Base-by-base conservation (phyloP, 2,888 invertebrate genomes). In the Heteropelma amictum region DNA sequence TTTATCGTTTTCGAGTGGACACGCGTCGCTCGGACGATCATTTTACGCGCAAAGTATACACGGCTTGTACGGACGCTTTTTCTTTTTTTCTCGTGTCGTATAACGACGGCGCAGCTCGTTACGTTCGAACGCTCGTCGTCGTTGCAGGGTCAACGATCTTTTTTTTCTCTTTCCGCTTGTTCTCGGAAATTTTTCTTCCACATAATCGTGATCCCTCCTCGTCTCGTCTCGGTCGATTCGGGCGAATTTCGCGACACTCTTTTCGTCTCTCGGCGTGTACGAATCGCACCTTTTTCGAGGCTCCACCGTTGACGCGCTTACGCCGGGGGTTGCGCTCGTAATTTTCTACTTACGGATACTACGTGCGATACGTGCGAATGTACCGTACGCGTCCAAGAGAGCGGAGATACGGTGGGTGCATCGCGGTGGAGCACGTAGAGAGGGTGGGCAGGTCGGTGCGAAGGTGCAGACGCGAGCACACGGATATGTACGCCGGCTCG, bases 371-470 rank as follows among this genome's bases (percentile, higher is more conserved):
- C 14, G 14, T n/a, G 64, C 74, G 76, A 67, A 70, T 78, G 64
- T 51, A 63, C 65, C 45, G 64, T 76, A 78, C 79, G 84, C 79
- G 84, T 83, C 82, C 68, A 58, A 77, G 74, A n/a, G n/a, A 80
- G 83, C 85, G 88, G 88, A 88, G 85, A 88, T 81, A 89, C 87
- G 87, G 86, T 89, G 88, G 87, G 85, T 89, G 86, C 83, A 73
- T 77, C 81, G 67, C 28, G 58, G 26, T 14, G 26, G 42, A 42
- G 12, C 26, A 17, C 78, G 79, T 12, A 79, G 79, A 70, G 38
- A 58, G 58, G 67, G 64, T 70, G 63, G 23, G 10, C 3, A 26
- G 5, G 49, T 10, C 14, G 12, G 45, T n/a, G 33, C 77, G 80
- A 71, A 54, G 65, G 42, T 74, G 79, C 83, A 83, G 82, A 82